Evolutionary conservation across 2,797 vertebrate species (phyloP).

Genomic region (Dipus sagitta): DNA sequence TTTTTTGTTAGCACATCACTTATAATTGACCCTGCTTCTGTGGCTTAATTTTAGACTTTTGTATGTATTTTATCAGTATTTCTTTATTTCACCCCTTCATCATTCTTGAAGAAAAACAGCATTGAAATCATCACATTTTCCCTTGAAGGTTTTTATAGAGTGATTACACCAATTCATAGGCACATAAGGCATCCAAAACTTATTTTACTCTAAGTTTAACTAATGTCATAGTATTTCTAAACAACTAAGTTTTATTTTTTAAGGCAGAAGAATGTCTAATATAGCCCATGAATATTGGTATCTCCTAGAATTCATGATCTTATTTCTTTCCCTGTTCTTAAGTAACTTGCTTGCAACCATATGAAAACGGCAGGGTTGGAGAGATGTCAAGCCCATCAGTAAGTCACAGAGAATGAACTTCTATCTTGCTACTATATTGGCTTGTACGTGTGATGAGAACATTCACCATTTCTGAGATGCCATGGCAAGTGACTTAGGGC

Average conservation of each 20-base stretch:
- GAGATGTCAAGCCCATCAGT: neutral
- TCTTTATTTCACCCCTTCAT: neutral
- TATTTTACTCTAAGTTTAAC: neutral
- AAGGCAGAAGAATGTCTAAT: neutral
- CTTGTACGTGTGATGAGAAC: neutral
- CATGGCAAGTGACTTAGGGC: accelerated
- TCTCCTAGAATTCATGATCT: neutral
- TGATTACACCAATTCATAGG: neutral
- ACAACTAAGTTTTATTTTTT: neutral
- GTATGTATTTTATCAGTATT: neutral
- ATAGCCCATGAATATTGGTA: accelerated
- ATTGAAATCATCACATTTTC: neutral
- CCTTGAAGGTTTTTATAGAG: neutral
- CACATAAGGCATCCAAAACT: neutral
- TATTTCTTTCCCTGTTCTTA: neutral
- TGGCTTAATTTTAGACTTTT: neutral
- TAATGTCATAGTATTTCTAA: neutral
- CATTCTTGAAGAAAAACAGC: neutral
- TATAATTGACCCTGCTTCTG: neutral
- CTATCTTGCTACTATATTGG: neutral
- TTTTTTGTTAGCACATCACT: neutral
- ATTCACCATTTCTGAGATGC: neutral
- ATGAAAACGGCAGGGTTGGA: neutral
- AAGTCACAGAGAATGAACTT: neutral
- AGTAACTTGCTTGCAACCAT: neutral